These are phyloP conservation scores for Marronus borbonicus DNA, from an alignment of 2,888 invertebrate genomes.

Conservation along the genomic window DNA sequence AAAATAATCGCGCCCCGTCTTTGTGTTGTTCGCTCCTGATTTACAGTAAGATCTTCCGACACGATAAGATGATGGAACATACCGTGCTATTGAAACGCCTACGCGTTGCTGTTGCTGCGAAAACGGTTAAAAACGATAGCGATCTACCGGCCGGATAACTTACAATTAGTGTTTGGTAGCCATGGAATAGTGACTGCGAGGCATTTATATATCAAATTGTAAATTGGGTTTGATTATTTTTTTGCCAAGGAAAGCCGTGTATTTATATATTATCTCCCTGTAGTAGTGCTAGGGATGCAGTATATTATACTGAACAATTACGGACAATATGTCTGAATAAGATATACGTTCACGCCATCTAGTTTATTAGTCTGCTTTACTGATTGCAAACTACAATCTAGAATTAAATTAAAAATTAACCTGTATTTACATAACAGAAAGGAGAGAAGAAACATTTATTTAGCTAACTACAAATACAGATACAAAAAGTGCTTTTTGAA, in stretches of 20 bases:
- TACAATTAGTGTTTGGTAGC: slow-evolving; percentile 43
- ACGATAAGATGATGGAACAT: slow-evolving; percentile 39
- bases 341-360: too few species aligned
- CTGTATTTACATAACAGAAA: too few species aligned
- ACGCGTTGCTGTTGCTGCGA: slow-evolving; percentile 29
- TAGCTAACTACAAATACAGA: too few species aligned
- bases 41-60: slow-evolving; percentile 31
- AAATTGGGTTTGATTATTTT: slow-evolving; percentile 13
- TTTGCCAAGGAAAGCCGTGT: background rate
- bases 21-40: slow-evolving; percentile 33
- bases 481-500: too few species aligned
- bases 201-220: slow-evolving; percentile 35
- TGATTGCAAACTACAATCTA: too few species aligned
- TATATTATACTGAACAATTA: background rate
- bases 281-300: background rate
- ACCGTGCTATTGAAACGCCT: slow-evolving; percentile 42
- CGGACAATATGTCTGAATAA: background rate
- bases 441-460: too few species aligned
- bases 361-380: too few species aligned
- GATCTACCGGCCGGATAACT: slow-evolving; percentile 29
- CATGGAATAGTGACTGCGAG: slow-evolving; percentile 26
- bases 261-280: background rate
- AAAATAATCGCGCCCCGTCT: slow-evolving; percentile 40
- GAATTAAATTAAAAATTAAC: too few species aligned
- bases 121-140: slow-evolving; percentile 37